Conservation (phyloP, 2,113 vertebrate genomes). For the rabbit (Oryctolagus cuniculus) region mOryCun1.1 NC_091453.1:109001001-109001500, state of each 20-base stretch:
- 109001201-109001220: background rate
- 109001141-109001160: background rate
- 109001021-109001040: background rate
- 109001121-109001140: background rate
- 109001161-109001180: background rate
- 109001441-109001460: background rate
- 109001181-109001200: background rate
- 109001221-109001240: background rate
- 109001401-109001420: background rate
- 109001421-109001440: background rate
- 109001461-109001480: conserved; percentile 6
- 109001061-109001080: background rate
- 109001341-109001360: background rate
- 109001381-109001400: background rate
- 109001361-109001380: background rate
- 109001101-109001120: conserved; percentile 15
- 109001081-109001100: background rate
- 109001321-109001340: background rate
- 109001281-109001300: background rate
- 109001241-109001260: conserved; percentile 38
- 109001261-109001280: background rate
- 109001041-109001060: background rate
- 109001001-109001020: background rate
- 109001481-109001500: background rate
- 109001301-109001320: background rate